Evolutionary conservation across 2,113 vertebrate genomes (phyloP).

Genomic region (Trematocara unimaculatum): DNA sequence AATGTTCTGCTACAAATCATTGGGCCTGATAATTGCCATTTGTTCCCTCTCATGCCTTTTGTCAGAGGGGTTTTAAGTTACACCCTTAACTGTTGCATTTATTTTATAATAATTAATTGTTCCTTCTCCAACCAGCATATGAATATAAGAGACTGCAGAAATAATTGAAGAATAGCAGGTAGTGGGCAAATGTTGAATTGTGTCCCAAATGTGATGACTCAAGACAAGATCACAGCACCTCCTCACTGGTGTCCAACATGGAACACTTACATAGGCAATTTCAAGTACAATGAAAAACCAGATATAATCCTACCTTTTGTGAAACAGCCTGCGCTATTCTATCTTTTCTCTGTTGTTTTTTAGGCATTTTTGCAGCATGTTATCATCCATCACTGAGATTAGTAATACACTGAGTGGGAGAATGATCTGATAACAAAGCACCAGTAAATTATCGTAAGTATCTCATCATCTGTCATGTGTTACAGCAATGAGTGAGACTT

Average conservation of each 20-base stretch:
- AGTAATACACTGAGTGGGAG: background rate
- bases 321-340: background rate
- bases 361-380: background rate
- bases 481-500: background rate
- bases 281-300: background rate
- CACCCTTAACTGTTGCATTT: constrained; percentile 21
- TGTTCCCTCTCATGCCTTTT: constrained; percentile 24
- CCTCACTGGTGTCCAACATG: background rate
- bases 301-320: background rate
- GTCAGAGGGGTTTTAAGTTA: constrained; percentile 21
- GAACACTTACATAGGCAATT: background rate
- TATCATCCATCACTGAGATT: background rate
- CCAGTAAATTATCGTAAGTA: constrained; percentile 21
- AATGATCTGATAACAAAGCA: constrained; percentile 17
- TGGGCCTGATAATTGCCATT: constrained; percentile 58
- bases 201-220: background rate
- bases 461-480: constrained; percentile 19
- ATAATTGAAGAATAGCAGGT: background rate
- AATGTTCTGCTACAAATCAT: constrained; percentile 61
- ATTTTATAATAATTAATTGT: constrained; percentile 16
- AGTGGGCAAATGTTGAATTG: background rate
- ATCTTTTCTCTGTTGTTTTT: background rate
- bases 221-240: constrained; percentile 1
- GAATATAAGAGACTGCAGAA: background rate
- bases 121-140: background rate